Evolutionary conservation across 2,797 vertebrate species (phyloP).

Genomic region (Smutsia gigantea): DNA sequence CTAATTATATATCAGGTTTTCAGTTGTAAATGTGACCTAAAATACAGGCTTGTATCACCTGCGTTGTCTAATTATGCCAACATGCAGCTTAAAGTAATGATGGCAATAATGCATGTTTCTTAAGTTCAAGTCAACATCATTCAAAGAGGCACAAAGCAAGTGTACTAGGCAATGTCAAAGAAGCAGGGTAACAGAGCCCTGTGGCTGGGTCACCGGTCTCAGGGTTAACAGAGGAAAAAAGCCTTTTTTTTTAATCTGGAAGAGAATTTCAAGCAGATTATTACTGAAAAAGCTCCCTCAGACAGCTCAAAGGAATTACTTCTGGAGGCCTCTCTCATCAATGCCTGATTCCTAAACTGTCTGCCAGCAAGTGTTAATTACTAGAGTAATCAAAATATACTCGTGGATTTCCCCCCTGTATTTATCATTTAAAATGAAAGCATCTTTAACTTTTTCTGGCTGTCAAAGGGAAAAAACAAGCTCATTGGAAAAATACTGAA

Average conservation of each 20-base stretch:
- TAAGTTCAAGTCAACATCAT: constrained; percentile 64
- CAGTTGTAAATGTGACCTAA: background rate
- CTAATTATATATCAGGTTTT: constrained; percentile 28
- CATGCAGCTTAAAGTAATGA: constrained; percentile 55
- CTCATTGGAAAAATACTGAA: background rate
- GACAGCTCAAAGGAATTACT: background rate
- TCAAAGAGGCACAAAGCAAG: constrained; percentile 44
- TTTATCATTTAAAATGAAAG: constrained; percentile 39
- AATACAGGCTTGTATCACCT: background rate
- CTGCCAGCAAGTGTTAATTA: constrained; percentile 29
- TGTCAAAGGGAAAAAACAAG: background rate
- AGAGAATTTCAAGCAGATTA: constrained; percentile 41
- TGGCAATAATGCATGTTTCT: background rate
- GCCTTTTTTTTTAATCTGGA: background rate
- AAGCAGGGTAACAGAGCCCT: background rate
- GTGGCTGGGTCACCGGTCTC: background rate
- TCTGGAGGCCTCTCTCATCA: constrained; percentile 6
- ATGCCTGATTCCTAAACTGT: constrained; percentile 5
- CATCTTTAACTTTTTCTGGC: background rate
- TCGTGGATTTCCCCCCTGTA: background rate
- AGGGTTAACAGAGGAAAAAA: constrained; percentile 29
- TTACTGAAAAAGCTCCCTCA: background rate
- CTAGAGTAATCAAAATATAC: background rate
- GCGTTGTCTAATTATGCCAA: constrained; percentile 27
- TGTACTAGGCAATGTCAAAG: constrained; percentile 9